Conservation (phyloP, 2,113 vertebrate species). For the Orthonyx spaldingii region DNA sequence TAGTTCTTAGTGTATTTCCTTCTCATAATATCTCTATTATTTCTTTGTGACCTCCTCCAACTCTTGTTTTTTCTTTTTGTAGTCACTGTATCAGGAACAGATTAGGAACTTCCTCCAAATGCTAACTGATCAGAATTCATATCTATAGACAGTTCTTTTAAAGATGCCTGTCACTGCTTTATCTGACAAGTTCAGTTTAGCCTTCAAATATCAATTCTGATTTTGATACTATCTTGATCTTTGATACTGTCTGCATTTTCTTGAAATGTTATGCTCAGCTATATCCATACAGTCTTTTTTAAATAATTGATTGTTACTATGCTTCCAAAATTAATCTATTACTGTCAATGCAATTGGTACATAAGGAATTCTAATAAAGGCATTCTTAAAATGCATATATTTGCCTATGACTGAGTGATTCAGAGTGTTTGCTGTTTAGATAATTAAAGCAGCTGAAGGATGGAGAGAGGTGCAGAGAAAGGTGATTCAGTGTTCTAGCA, state of each 20-base stretch:
- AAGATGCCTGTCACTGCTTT: background rate
- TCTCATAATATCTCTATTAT: background rate
- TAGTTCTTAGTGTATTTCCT: background rate
- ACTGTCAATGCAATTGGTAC: background rate
- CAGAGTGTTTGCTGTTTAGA: background rate
- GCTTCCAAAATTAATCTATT: background rate
- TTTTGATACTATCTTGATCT: background rate
- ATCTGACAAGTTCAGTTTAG: background rate
- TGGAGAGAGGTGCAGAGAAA: background rate
- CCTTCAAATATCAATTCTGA: background rate
- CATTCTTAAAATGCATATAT: background rate
- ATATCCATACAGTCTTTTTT: background rate
- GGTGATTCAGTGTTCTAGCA: background rate
- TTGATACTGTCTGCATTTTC: background rate
- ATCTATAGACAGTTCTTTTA: background rate
- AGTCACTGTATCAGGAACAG: background rate
- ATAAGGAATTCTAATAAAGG: background rate
- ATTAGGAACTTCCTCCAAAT: background rate
- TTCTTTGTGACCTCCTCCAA: background rate
- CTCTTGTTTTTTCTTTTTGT: background rate
- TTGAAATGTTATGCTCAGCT: background rate
- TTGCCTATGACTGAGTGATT: background rate
- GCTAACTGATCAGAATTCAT: background rate
- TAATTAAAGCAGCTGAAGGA: background rate
- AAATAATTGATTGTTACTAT: background rate